Percentiles rank a stretch among this genome's conserved stretches.
phyloP scores from a whole-genome alignment of 2,797 vertebrate genomes.

The Eutrigla gurnardus region DNA sequence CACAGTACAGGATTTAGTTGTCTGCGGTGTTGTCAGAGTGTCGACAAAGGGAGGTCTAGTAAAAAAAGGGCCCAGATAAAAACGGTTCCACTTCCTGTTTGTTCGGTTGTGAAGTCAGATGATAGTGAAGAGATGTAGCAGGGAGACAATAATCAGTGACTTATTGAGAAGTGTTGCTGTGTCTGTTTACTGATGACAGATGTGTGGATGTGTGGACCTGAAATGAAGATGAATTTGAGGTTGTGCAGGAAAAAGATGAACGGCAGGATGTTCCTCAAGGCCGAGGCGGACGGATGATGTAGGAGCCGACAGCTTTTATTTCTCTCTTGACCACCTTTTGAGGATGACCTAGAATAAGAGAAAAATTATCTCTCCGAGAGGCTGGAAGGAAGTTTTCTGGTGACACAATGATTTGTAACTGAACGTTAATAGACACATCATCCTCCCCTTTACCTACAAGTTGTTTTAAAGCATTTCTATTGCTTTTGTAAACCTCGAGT shows the following conservation, averaged over 20 bases:
- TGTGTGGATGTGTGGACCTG: slow-evolving; percentile 20
- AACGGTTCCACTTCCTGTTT: slow-evolving; percentile 25
- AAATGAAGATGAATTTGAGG: slow-evolving; percentile 61
- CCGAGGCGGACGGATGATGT: slow-evolving; percentile 58
- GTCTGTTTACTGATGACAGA: slow-evolving; percentile 10
- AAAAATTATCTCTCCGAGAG: slow-evolving; percentile 39
- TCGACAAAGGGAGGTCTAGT: slow-evolving; percentile 45
- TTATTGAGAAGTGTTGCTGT: background rate
- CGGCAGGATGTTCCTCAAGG: slow-evolving; percentile 53
- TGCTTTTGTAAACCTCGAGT: too few relatives aligned
- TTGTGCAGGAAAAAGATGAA: slow-evolving; percentile 46
- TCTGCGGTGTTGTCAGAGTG: slow-evolving; percentile 44
- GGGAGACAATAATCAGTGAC: background rate
- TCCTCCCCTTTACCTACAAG: too few relatives aligned
- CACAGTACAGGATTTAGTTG: slow-evolving; percentile 52
- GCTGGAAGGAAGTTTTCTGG: slow-evolving; percentile 15
- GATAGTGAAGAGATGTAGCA: background rate
- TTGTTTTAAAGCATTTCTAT: background rate
- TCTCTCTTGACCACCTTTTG: slow-evolving; percentile 68
- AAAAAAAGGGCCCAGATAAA: slow-evolving; percentile 18
- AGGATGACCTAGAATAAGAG: slow-evolving; percentile 68
- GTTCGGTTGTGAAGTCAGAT: slow-evolving; percentile 5
- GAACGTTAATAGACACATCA: slow-evolving; percentile 2
- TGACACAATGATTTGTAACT: background rate
- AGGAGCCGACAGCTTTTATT: slow-evolving; percentile 61